phyloP scores from a whole-genome alignment of 2,888 invertebrate genomes.

The Rhamphomyia laevipes region DNA sequence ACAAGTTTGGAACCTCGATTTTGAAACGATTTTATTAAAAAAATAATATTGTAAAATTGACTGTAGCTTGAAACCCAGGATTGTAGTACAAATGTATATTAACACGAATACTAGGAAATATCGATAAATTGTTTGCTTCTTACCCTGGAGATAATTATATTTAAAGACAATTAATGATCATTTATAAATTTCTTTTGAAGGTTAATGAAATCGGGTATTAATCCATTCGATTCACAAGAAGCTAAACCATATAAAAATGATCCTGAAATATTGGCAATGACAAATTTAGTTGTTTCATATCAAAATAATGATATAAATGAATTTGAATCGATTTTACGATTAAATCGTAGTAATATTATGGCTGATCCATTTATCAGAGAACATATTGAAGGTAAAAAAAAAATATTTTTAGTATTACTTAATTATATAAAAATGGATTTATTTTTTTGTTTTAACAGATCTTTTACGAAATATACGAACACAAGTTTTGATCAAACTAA shows the following conservation, averaged over 20 bases:
- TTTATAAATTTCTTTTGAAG: conserved; percentile 39
- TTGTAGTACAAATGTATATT: no score
- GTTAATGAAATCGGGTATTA: conserved; percentile 98
- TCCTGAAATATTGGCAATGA: conserved; percentile 98
- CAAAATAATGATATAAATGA: conserved; percentile 98
- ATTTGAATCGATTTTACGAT: conserved; percentile 91
- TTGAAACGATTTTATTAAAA: no score
- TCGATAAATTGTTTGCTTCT: no score
- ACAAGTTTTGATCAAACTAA: conserved; percentile 91
- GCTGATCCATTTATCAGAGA: conserved; percentile 98
- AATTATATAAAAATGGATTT: neutral
- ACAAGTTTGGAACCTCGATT: no score
- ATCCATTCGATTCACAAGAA: conserved; percentile 99
- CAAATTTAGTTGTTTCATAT: conserved; percentile 91
- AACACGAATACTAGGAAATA: no score
- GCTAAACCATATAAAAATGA: conserved; percentile 99
- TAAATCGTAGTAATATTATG: conserved; percentile 93
- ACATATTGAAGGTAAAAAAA: conserved; percentile 72
- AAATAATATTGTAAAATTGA: no score
- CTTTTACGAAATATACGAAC: conserved; percentile 90
- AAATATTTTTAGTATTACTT: neutral
- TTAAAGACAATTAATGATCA: neutral
- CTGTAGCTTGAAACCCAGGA: no score
- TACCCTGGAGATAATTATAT: no score
- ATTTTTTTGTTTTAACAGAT: conserved; percentile 43